phyloP scores from a whole-genome alignment of 1,140 invertebrate genomes.

The Elysia chlorotica region DNA sequence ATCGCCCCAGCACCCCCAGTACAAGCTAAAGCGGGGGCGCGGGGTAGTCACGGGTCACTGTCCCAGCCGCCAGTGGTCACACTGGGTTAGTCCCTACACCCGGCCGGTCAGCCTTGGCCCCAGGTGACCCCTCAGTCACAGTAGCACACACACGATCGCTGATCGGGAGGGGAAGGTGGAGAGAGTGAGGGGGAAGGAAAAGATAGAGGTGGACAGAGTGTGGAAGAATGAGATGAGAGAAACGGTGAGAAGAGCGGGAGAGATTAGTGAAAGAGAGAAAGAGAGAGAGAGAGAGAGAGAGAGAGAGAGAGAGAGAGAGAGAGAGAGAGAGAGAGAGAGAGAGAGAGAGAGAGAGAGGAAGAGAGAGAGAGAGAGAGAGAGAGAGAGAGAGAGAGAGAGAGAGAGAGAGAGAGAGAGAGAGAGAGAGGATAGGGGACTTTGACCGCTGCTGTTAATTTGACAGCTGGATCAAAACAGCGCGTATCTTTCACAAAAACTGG shows the following conservation, averaged over 20 bases:
- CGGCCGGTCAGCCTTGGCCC: no score
- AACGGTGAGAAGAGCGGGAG: background rate
- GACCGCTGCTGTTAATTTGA: no score
- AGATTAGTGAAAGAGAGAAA: background rate
- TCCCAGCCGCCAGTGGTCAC: no score
- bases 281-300: slow-evolving; percentile 3
- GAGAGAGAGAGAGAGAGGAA: background rate
- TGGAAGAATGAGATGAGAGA: background rate
- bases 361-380: background rate
- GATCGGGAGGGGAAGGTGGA: background rate
- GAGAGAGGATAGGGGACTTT: background rate
- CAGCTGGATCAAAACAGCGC: no score
- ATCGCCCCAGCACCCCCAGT: no score
- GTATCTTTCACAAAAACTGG: no score
- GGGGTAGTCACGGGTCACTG: no score
- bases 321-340: slow-evolving; percentile 8
- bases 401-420: background rate
- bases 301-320: background rate
- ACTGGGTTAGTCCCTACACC: no score
- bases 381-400: slow-evolving; percentile 1
- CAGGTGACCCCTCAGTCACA: no score
- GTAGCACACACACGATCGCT: no score
- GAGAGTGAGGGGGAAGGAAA: background rate
- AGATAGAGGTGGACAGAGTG: background rate
- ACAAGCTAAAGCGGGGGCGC: no score